Conservation (phyloP, 2,797 vertebrate genomes). For the Numenius phaeopus region DNA sequence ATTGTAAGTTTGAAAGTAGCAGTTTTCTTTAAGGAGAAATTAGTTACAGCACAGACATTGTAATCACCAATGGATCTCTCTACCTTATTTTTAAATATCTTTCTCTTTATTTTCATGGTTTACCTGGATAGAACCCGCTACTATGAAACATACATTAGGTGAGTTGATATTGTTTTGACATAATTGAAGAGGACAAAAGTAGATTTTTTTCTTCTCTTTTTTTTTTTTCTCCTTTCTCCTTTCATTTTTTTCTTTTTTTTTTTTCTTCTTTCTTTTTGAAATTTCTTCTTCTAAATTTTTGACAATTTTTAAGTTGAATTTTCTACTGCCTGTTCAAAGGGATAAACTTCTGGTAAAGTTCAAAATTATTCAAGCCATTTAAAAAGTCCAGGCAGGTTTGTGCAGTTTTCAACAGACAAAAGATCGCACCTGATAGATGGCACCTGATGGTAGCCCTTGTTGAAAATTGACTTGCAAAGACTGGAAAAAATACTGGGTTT, state of each 20-base stretch:
- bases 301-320: background rate
- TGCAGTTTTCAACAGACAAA: background rate
- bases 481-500: background rate
- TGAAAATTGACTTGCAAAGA: background rate
- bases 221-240: background rate
- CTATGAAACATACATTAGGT: slow-evolving; percentile 99
- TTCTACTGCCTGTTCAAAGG: background rate
- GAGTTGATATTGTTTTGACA: slow-evolving; percentile 79
- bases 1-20: background rate
- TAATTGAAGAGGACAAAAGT: background rate
- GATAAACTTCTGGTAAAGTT: background rate
- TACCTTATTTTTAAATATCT: slow-evolving; percentile 75
- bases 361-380: background rate
- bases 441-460: background rate
- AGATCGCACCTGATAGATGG: background rate
- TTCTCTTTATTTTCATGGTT: slow-evolving; percentile 70
- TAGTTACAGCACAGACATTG: background rate
- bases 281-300: too few relatives aligned
- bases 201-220: background rate
- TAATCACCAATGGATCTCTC: background rate
- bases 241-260: background rate
- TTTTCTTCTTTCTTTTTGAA: background rate
- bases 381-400: background rate
- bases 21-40: background rate
- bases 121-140: slow-evolving; percentile 96